Base-by-base conservation (phyloP, 1,140 invertebrate species). In the Trigoniulus corallinus region DNA sequence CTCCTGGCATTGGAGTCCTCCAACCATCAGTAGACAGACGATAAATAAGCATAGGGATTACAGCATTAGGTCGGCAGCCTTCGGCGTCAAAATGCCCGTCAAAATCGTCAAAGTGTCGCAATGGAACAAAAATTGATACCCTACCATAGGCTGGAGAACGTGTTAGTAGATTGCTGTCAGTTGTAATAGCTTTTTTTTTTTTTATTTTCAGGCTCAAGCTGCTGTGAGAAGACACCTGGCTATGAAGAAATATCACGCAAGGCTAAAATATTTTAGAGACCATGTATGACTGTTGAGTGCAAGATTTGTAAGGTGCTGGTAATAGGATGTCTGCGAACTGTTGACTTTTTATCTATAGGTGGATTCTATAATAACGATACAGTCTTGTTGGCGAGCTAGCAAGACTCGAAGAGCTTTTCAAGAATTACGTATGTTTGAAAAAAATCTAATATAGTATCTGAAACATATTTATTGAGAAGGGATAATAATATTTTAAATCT, bases 281-380 rank as follows among this genome's bases (percentile, higher is more conserved):
- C 7, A 44, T 20, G 18, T 44, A 7, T 12, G 7, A 44, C 12
- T 39, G 18, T 12, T 39, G 12, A 13, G 37, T 39, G 12, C 37
- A n/a, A n/a, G n/a, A n/a, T n/a, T n/a, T n/a, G n/a, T n/a, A n/a
- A n/a, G n/a, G n/a, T n/a, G 37, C 18, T 39, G 37, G 18, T 39
- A 18, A 39, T 13, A 12, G 37, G 12, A 39, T 13, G 18, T 13
- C 12, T 39, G 37, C 37, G 12, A 39, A 39, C 18, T 39, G 37
- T 13, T 39, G 37, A 39, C 12, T 39, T 12, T 39, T 39, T 18
- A 39, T 39, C 37, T 50, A 21, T 50, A 64, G 60, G 60, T 64
- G 54, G 58, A 60, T 44, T 47, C 58, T 23, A 60, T 63, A 10
- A 56, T 67, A 4, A 67, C 68, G 53, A 68, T 70, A 47, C 68